Conservation (phyloP, 2,888 invertebrate species). For the Ceriagrion tenellum region DNA sequence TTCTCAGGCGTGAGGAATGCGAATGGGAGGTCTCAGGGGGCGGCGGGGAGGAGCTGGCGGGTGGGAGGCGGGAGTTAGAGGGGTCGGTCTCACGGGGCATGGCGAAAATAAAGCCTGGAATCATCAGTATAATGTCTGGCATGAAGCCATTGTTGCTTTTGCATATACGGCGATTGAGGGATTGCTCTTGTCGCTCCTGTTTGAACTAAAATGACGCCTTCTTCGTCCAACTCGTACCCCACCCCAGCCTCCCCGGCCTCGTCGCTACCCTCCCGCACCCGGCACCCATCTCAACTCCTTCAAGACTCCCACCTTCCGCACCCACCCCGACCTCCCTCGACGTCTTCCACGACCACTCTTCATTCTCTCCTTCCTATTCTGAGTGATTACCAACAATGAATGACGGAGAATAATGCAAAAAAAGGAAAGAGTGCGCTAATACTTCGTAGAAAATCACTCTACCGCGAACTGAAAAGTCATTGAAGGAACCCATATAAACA, state of each 20-base stretch:
- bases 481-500: neutral
- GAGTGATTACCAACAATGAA: conserved; percentile 32
- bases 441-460: conserved; percentile 25
- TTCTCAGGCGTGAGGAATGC: conserved; percentile 40
- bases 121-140: conserved; percentile 58
- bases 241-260: neutral
- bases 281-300: neutral
- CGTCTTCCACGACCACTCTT: neutral
- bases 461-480: conserved; percentile 30
- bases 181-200: conserved; percentile 3
- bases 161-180: conserved; percentile 43
- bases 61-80: neutral
- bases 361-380: neutral
- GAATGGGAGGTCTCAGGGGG: neutral
- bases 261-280: neutral
- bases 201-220: conserved; percentile 37
- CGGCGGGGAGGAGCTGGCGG: neutral
- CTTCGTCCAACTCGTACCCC: neutral
- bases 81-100: neutral
- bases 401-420: conserved; percentile 12
- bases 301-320: neutral
- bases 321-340: neutral
- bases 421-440: neutral
- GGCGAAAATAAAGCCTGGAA: conserved; percentile 37
- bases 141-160: conserved; percentile 58